Evolutionary conservation across 2,888 invertebrate species (phyloP).

Genomic region (Caenorhabditis wallacei): DNA sequence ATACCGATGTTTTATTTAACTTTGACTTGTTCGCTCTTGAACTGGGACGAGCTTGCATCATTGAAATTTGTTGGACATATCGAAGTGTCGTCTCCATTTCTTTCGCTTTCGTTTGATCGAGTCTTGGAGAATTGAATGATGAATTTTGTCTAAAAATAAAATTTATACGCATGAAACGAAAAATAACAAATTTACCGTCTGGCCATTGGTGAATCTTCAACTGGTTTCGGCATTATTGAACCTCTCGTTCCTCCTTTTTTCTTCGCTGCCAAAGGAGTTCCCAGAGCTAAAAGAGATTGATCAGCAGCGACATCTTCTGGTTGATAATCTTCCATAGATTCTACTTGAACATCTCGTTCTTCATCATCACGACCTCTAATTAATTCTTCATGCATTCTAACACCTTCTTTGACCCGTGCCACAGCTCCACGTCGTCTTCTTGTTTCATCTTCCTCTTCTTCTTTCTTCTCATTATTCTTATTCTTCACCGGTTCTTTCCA

Average conservation of each 20-base stretch:
- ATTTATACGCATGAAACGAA: neutral
- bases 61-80: conserved; percentile 50
- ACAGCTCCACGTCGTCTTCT: conserved; percentile 40
- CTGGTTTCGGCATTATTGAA: conserved; percentile 40
- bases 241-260: conserved; percentile 51
- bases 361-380: neutral
- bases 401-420: conserved; percentile 44
- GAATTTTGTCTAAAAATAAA: conserved; percentile 44
- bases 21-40: conserved; percentile 35
- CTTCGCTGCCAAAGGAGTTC: conserved; percentile 34
- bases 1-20: conserved; percentile 1
- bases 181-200: neutral
- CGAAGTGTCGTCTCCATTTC: conserved; percentile 40
- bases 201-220: conserved; percentile 50
- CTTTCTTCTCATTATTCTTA: neutral
- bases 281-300: conserved; percentile 41
- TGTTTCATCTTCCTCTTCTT: conserved; percentile 36
- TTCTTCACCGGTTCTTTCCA: conserved; percentile 36
- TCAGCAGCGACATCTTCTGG: conserved; percentile 57
- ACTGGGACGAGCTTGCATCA: conserved; percentile 43
- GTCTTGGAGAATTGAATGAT: conserved; percentile 39
- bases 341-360: neutral
- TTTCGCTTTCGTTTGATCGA: conserved; percentile 45
- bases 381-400: conserved; percentile 41
- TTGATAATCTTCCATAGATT: conserved; percentile 21